Evolutionary conservation across 1,140 invertebrate species (phyloP).

Genomic region (Bombus affinis): DNA sequence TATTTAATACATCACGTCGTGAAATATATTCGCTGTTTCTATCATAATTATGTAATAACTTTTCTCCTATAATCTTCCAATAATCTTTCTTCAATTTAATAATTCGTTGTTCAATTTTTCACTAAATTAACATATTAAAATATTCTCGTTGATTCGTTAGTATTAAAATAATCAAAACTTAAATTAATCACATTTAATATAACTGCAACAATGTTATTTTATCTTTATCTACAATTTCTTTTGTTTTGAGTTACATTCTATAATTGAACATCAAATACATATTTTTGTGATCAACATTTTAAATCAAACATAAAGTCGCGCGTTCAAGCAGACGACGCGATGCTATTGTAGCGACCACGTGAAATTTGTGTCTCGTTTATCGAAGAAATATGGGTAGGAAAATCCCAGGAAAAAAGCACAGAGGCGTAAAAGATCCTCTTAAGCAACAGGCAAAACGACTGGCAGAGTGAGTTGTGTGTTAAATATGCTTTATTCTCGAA

Average conservation of each 20-base stretch:
- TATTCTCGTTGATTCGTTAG: too few relatives aligned
- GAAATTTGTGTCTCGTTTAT: neutral
- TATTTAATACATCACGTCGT: neutral
- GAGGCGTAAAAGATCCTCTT: constrained; percentile 87
- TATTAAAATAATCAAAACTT: too few relatives aligned
- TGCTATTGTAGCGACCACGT: neutral
- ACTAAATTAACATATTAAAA: too few relatives aligned
- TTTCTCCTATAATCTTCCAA: neutral
- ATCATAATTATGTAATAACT: neutral
- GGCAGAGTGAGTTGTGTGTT: constrained; percentile 81
- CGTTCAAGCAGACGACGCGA: neutral
- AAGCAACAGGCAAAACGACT: constrained; percentile 85
- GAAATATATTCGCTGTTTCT: neutral
- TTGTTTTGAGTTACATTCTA: neutral
- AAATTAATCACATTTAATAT: neutral
- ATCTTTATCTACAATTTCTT: neutral
- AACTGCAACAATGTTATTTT: neutral
- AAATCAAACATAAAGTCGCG: neutral
- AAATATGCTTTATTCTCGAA: constrained; percentile 35
- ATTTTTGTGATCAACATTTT: neutral
- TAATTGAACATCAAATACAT: neutral
- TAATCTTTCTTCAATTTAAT: neutral
- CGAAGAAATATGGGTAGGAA: constrained; percentile 85
- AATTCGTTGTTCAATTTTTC: neutral
- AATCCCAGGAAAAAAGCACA: constrained; percentile 89